phyloP scores from a whole-genome alignment of 64 coral and sea anemone genomes.

The Astreopora myriophthalma region DNA sequence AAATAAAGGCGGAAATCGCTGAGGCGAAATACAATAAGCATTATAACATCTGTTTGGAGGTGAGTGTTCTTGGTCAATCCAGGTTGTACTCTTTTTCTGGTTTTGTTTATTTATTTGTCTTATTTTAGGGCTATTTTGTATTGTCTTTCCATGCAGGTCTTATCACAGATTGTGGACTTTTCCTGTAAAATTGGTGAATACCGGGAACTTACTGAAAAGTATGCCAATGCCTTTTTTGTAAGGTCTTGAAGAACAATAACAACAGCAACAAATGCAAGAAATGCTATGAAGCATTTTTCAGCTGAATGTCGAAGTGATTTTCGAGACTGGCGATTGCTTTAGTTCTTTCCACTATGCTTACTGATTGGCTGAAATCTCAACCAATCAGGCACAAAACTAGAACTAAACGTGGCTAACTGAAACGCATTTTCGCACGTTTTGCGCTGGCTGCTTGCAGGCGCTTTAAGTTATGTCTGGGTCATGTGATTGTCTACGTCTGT shows the following conservation, averaged over 20 bases:
- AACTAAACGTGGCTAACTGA: no score
- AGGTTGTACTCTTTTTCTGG: no score
- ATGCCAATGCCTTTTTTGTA: not conserved
- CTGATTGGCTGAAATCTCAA: not conserved
- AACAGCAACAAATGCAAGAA: no score
- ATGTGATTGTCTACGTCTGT: no score
- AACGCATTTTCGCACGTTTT: not conserved
- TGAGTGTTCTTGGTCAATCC: not conserved
- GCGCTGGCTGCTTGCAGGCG: no score
- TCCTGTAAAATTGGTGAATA: slow-evolving; percentile 96
- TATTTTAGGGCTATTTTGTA: not conserved
- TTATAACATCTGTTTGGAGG: slow-evolving; percentile 84
- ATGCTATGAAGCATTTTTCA: no score
- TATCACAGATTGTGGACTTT: slow-evolving; percentile 94
- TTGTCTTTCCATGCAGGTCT: slow-evolving; percentile 43
- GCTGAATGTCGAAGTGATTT: no score
- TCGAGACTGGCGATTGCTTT: not conserved
- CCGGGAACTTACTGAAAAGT: slow-evolving; percentile 97
- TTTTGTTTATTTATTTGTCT: not conserved
- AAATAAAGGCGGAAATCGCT: slow-evolving; percentile 65
- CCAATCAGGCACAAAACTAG: not conserved
- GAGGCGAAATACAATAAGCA: slow-evolving; percentile 92
- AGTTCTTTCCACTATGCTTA: not conserved
- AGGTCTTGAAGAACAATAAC: no score
- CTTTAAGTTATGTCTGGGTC: no score